These are phyloP conservation scores for Parazoanthus atlanticus DNA, from an alignment of 92 coral and sea anemone species.

Conservation along the genomic window DNA sequence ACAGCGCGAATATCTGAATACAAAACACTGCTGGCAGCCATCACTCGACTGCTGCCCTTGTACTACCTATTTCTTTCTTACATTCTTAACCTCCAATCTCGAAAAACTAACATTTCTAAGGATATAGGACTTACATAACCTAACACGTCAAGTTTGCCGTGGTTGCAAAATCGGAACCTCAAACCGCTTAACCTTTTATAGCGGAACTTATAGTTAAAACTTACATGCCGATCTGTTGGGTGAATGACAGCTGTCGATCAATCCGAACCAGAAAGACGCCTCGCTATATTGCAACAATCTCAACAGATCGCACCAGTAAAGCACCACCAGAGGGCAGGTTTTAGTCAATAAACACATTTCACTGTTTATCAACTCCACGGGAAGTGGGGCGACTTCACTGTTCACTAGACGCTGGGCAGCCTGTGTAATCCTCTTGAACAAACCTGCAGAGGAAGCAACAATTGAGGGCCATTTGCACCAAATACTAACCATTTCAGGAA, in stretches of 20 bases:
- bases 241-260: constrained; percentile 64
- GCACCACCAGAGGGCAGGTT: constrained; percentile 73
- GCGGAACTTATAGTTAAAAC: not conserved
- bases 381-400: not conserved
- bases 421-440: constrained; percentile 54
- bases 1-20: no score
- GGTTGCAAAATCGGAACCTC: no score
- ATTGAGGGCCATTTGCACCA: no score
- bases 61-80: no score
- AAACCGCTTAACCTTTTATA: no score
- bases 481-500: no score
- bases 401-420: constrained; percentile 43
- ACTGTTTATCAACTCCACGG: constrained; percentile 54
- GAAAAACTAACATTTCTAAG: no score
- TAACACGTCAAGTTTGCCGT: no score
- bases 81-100: no score
- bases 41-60: no score
- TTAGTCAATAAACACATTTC: constrained; percentile 58
- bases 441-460: constrained; percentile 1
- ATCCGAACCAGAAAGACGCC: constrained; percentile 72
- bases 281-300: constrained; percentile 64
- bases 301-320: constrained; percentile 72
- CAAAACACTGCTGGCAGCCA: no score
- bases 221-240: constrained; percentile 40
- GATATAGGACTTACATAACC: no score